Evolutionary conservation across 2,888 invertebrate species (phyloP), one percentile per base, ranked within the genome.

Genomic region (Agonopterix heracliana): DNA sequence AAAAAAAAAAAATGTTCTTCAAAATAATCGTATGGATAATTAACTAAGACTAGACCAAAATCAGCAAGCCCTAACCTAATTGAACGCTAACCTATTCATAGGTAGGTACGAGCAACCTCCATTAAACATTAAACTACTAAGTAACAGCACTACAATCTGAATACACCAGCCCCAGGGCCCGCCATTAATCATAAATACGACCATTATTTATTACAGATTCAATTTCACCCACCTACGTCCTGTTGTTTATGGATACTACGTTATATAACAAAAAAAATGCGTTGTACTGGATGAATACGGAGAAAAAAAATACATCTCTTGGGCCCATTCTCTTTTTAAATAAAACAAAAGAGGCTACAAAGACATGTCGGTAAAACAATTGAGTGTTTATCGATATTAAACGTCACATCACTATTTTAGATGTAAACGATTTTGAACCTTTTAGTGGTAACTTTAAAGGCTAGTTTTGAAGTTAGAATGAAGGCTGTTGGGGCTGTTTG

Each of bases 291-390:
- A 63, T 63, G 66, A 62, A 66, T 60, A 63, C 59, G 61, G 67
- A 63, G 66, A 68, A 75, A 75, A 52, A 80, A 78, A 77, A 75
- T 60, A 74, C 73, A 78, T 74, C 76, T 75, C 74, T 62, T 64
- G 68, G 74, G 73, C 76, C 73, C 72, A 70, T 74, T 76, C 77
- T 74, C 71, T 61, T 71, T 66, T 85, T 88, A 85, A 87, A 87
- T 86, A 86, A 87, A 86, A 86, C 85, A 87, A 86, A 85, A 86
- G 84, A 79, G 72, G 73, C 73, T 74, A 78, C 81, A 79, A 78
- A 84, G 86, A 86, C 82, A 83, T 75, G 81, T 79, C 84, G 75
- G 85, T 86, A 85, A 87, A 88, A 88, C 87, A 88, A 88, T 88
- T 78, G 85, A 81, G 58, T 68, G 38, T 49, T 38, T 51, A 62